phyloP scores from a whole-genome alignment of 2,797 vertebrate genomes.

The Oreonectes daqikongensis region DNA sequence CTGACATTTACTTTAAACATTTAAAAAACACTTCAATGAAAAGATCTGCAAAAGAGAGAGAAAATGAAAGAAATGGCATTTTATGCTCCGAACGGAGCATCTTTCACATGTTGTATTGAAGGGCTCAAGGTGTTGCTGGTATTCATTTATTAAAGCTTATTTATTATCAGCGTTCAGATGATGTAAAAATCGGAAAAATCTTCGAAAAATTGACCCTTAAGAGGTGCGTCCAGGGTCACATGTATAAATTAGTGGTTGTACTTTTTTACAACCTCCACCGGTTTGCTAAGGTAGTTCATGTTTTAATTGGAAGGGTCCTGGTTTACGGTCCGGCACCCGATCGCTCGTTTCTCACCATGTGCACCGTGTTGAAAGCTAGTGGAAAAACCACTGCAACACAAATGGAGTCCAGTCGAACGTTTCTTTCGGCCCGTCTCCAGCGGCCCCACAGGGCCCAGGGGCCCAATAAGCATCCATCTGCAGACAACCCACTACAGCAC shows the following conservation, averaged over 20 bases:
- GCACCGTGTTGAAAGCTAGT: conserved; percentile 30
- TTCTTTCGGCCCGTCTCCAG: conserved; percentile 53
- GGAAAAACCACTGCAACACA: conserved; percentile 1
- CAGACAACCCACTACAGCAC: conserved; percentile 74
- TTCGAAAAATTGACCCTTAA: too few relatives aligned
- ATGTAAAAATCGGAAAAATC: too few relatives aligned
- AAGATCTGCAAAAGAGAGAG: too few relatives aligned
- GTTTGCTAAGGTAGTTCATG: background rate
- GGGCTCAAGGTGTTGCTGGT: too few relatives aligned
- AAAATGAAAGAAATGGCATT: too few relatives aligned
- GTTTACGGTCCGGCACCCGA: background rate
- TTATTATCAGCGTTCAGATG: too few relatives aligned
- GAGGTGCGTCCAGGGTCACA: too few relatives aligned
- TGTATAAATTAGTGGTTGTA: background rate
- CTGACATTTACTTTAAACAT: too few relatives aligned
- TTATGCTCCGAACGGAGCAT: too few relatives aligned
- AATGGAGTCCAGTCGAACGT: conserved; percentile 47
- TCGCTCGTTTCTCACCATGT: conserved; percentile 20
- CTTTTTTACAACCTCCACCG: too few relatives aligned
- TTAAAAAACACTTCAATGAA: too few relatives aligned
- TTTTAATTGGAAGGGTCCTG: background rate
- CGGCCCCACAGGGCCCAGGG: conserved; percentile 71
- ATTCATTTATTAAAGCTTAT: too few relatives aligned
- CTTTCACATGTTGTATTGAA: background rate
- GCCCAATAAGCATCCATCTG: conserved; percentile 83